phyloP scores from a whole-genome alignment of 2,888 invertebrate genomes.

The Protophormia terraenovae region DNA sequence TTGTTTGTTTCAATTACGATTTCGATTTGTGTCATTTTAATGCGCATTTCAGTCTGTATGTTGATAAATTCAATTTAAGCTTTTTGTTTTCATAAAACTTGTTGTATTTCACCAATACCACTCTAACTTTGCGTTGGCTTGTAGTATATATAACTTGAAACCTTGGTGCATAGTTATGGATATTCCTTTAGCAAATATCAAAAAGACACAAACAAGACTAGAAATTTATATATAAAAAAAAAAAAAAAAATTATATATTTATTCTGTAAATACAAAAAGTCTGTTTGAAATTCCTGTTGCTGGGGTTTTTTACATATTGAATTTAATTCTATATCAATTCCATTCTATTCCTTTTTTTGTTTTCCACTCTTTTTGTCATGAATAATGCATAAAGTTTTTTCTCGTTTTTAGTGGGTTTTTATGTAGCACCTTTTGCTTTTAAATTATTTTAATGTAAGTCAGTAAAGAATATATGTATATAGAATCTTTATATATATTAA shows the following conservation, averaged over 20 bases:
- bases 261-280: background rate
- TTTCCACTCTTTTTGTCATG: conserved; percentile 16
- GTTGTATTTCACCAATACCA: too few relatives aligned
- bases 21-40: conserved; percentile 22
- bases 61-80: conserved; percentile 37
- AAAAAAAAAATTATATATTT: too few relatives aligned
- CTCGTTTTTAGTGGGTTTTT: conserved; percentile 15
- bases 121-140: too few relatives aligned
- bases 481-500: background rate
- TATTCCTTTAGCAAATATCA: background rate
- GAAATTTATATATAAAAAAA: background rate
- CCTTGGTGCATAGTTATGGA: background rate
- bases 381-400: conserved; percentile 52
- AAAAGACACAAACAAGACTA: background rate
- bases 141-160: background rate
- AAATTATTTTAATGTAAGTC: background rate
- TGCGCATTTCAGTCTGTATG: conserved; percentile 25
- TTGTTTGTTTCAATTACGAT: background rate
- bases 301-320: conserved; percentile 37
- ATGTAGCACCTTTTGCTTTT: conserved; percentile 32
- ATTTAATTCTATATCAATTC: conserved; percentile 46
- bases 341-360: background rate
- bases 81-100: background rate
- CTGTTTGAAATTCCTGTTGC: conserved; percentile 16
- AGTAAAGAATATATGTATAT: background rate